These are phyloP conservation scores for Rhyacophila brunnea DNA, from an alignment of 1,140 invertebrate species.

Conservation along the genomic window DNA sequence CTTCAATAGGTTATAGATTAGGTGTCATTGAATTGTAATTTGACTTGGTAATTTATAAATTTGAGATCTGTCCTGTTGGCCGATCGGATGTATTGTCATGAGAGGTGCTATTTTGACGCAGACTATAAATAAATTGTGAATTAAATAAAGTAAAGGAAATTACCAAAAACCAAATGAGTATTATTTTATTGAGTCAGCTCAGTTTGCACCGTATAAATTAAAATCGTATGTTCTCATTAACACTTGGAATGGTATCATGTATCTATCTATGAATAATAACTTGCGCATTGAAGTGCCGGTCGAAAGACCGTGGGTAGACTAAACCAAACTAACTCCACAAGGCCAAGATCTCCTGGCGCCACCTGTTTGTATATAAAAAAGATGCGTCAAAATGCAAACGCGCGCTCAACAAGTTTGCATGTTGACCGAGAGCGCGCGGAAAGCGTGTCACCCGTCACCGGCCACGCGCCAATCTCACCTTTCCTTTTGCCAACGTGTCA, in stretches of 20 bases:
- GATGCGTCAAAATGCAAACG: neutral
- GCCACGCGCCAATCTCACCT: neutral
- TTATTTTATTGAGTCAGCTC: conserved; percentile 26
- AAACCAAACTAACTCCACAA: conserved; percentile 50
- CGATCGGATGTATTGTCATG: conserved; percentile 5
- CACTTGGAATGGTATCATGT: conserved; percentile 32
- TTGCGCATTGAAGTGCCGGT: conserved; percentile 24
- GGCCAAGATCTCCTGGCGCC: conserved; percentile 52
- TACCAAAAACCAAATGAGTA: conserved; percentile 25
- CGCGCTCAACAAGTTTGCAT: neutral
- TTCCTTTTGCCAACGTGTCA: neutral
- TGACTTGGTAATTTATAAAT: no score
- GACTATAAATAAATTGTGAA: conserved; percentile 7
- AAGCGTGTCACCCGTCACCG: neutral
- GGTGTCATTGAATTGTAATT: conserved; percentile 3
- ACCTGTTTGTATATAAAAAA: conserved; percentile 11
- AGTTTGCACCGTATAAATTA: conserved; percentile 34
- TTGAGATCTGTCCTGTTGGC: neutral
- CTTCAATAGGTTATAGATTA: conserved; percentile 12
- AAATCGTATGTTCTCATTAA: conserved; percentile 34
- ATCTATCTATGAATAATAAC: conserved; percentile 5
- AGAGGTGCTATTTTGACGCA: conserved; percentile 27
- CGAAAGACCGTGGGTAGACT: conserved; percentile 43
- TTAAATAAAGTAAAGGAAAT: conserved; percentile 29
- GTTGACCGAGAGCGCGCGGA: neutral